Evolutionary conservation across 2,113 vertebrate genomes (phyloP).

Genomic region (Salvelinus alpinus): DNA sequence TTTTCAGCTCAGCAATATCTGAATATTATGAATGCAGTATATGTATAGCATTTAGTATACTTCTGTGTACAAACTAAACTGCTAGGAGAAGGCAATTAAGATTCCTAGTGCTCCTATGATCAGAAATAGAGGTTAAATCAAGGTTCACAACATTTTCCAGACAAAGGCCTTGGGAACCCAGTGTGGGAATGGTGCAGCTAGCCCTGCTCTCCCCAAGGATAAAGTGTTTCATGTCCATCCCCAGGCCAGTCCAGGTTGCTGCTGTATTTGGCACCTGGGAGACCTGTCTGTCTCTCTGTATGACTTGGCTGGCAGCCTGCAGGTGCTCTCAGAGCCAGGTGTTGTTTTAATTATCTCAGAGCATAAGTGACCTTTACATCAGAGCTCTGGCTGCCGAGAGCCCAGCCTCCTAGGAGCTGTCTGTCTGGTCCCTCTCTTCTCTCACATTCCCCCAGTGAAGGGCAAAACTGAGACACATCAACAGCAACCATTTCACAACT

Average conservation of each 20-base stretch:
- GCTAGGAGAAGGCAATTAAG: too few species aligned
- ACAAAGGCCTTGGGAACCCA: not conserved
- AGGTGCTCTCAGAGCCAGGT: conserved; percentile 63
- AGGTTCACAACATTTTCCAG: too few species aligned
- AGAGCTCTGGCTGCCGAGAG: conserved; percentile 46
- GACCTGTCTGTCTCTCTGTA: conserved; percentile 24
- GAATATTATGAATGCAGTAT: too few species aligned
- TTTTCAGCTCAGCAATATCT: too few species aligned
- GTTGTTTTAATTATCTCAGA: conserved; percentile 74
- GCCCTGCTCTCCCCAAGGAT: conserved; percentile 7
- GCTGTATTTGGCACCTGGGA: not conserved
- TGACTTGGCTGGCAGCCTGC: conserved; percentile 55
- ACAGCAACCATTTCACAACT: not conserved
- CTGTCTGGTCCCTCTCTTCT: not conserved
- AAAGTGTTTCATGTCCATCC: conserved; percentile 10
- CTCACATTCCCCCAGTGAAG: not conserved
- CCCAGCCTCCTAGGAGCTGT: conserved; percentile 43
- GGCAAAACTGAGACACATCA: not conserved
- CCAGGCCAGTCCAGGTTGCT: not conserved
- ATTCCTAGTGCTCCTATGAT: too few species aligned
- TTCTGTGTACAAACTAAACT: too few species aligned
- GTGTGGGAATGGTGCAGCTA: not conserved
- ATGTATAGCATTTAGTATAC: too few species aligned
- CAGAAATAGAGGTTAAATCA: too few species aligned
- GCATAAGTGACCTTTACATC: conserved; percentile 66